Conservation (phyloP, 1,140 invertebrate genomes). For the Gonioctena quinquepunctata region DNA sequence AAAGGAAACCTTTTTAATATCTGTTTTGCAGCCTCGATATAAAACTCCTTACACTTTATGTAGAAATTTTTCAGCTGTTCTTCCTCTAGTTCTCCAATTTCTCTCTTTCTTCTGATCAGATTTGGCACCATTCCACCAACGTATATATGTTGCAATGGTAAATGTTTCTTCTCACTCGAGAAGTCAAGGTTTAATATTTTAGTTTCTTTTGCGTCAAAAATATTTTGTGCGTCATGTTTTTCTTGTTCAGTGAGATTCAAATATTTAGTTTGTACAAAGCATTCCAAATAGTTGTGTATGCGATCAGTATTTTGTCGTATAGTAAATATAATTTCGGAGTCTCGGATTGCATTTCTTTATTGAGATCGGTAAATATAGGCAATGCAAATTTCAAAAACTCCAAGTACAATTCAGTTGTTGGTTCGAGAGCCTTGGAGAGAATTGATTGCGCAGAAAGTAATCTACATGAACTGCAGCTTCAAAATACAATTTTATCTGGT, state of each 20-base stretch:
- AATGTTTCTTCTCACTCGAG: not conserved
- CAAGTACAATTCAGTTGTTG: slow-evolving; percentile 2
- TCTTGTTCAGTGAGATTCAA: not conserved
- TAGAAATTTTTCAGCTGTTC: no score
- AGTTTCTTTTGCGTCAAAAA: no score
- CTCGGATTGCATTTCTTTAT: slow-evolving; percentile 15
- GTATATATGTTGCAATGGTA: not conserved
- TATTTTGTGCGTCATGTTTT: no score
- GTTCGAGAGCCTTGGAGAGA: not conserved
- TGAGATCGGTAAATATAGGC: not conserved
- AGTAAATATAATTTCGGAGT: slow-evolving; percentile 8
- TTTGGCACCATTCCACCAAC: not conserved
- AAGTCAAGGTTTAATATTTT: not conserved
- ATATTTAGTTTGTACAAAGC: not conserved
- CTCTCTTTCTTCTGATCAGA: no score
- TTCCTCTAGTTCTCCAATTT: no score
- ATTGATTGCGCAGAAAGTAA: not conserved
- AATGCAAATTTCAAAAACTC: slow-evolving; percentile 6
- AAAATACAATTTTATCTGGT: slow-evolving; percentile 31
- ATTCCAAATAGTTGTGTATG: slow-evolving; percentile 1
- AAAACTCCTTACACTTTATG: no score
- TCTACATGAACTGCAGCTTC: not conserved
- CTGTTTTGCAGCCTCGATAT: not conserved
- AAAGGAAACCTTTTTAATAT: not conserved
- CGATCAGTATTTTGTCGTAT: not conserved